A percentile compares a stretch with the other conserved stretches of the same genome.
Conservation (phyloP, 2,888 invertebrate genomes). For the Macrosoma leucophasiata region DNA sequence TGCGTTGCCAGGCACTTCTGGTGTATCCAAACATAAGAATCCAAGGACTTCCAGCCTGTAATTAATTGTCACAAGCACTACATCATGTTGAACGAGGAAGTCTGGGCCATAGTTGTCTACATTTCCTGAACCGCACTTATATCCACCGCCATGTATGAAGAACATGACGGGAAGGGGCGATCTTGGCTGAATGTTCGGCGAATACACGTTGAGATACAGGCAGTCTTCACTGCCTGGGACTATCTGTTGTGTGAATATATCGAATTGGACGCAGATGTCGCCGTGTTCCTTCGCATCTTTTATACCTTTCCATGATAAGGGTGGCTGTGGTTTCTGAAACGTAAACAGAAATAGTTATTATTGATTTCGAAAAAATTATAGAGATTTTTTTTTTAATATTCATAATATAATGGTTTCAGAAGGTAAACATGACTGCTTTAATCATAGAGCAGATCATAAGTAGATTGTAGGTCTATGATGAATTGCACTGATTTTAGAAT, state of each 20-base stretch:
- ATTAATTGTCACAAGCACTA: slow-evolving; percentile 46
- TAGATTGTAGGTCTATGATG: no score
- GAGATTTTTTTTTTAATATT: no score
- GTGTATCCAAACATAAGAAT: slow-evolving; percentile 40
- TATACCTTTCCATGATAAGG: slow-evolving; percentile 41
- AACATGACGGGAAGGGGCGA: slow-evolving; percentile 42
- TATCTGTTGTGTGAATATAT: slow-evolving; percentile 28
- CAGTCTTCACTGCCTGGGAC: slow-evolving; percentile 43
- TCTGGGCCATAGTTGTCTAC: slow-evolving; percentile 40
- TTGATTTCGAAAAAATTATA: no score
- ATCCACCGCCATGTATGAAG: slow-evolving; percentile 46
- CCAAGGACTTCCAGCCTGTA: slow-evolving; percentile 45
- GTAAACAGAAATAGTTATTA: no score
- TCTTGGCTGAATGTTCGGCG: slow-evolving; percentile 32
- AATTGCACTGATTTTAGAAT: no score
- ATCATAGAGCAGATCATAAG: no score
- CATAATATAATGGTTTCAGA: no score
- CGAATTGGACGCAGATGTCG: slow-evolving; percentile 36
- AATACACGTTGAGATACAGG: slow-evolving; percentile 47
- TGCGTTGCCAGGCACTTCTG: slow-evolving; percentile 46
- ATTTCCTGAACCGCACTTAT: slow-evolving; percentile 38
- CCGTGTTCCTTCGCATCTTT: slow-evolving; percentile 40
- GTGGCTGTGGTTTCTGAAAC: slow-evolving; percentile 39
- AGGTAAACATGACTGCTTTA: no score
- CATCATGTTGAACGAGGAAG: slow-evolving; percentile 36